Base-by-base conservation (phyloP, 2,888 invertebrate genomes). In the Xanthia icteritia region DNA sequence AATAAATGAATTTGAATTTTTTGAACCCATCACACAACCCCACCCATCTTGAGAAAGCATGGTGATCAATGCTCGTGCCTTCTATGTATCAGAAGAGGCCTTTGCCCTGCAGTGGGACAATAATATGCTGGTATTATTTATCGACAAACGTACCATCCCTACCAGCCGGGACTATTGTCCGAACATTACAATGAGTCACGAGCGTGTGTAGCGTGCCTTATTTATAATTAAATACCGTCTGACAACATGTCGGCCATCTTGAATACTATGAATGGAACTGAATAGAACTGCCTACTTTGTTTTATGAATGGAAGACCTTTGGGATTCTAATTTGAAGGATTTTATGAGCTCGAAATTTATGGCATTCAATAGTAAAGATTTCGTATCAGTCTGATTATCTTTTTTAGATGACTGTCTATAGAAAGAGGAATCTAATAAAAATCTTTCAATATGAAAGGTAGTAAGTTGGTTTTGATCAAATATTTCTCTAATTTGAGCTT, bases 191-290 rank as follows among this genome's bases (percentile, higher is more conserved):
- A 89, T 89, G 88, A 87, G 66, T 58, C 64, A 71, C 82, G 79
- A 61, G 60, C 78, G 75, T 83, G 83, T 87, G 77, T 73, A 82
- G 77, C 71, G 73, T 23, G 69, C 86, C 77, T 89, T 88, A 88
- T 88, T 88, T 86, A 89, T 89, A 88, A 88, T 88, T 88, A 88
- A 88, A 88, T 83, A 81, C 82, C 85, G 76, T 80, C 77, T 82
- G 84, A 86, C 81, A 88, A 64, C 76, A 71, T 79, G 82, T 58
- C 81, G 54, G 66, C 58, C 71, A 76, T 75, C 68, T 77, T 77
- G 79, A 88, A 71, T 76, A 64, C 65, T 66, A 51, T 88, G 74
- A 76, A 82, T 84, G 81, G 73, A 64, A 31, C 58, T 58, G 71
- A 84, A 82, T 79, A 73, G 73, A 79, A 75, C 68, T 61, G 72